These are phyloP conservation scores for Dastarcus helophoroides DNA, from an alignment of 2,888 invertebrate species.

Conservation along the genomic window DNA sequence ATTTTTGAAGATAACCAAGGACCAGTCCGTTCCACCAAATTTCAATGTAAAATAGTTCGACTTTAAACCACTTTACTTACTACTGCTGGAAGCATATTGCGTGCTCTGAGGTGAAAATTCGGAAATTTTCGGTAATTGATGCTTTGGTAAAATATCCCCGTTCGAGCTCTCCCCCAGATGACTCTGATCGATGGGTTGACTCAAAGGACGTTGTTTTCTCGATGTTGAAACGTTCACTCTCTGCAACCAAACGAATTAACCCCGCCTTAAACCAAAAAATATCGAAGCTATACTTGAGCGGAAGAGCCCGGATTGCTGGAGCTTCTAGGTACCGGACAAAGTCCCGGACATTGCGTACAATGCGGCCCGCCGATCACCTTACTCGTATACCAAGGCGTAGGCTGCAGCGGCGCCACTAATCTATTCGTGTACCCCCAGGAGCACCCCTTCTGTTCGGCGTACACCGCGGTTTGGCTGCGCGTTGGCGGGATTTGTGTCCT, in stretches of 20 bases:
- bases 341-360: slow-evolving; percentile 36
- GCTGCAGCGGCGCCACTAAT: slow-evolving; percentile 29
- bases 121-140: slow-evolving; percentile 40
- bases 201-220: slow-evolving; percentile 35
- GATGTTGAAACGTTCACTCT: no score
- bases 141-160: slow-evolving; percentile 27
- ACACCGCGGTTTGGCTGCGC: slow-evolving; percentile 39
- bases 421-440: slow-evolving; percentile 41
- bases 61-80: no score
- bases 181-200: slow-evolving; percentile 35
- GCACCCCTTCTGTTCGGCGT: slow-evolving; percentile 39
- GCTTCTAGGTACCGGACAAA: slow-evolving; percentile 36
- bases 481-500: slow-evolving; percentile 26
- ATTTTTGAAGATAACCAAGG: no score
- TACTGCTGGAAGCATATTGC: slow-evolving; percentile 56
- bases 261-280: slow-evolving; percentile 5
- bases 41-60: no score
- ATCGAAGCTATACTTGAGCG: neutral
- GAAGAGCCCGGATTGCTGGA: slow-evolving; percentile 31
- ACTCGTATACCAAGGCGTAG: slow-evolving; percentile 32
- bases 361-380: slow-evolving; percentile 30
- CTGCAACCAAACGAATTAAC: slow-evolving; percentile 3
- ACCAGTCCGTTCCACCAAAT: no score
- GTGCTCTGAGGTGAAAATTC: slow-evolving; percentile 40
- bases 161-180: slow-evolving; percentile 19